A percentile compares a stretch with the other conserved stretches of the same genome.
Evolutionary conservation across 2,888 invertebrate genomes (phyloP).

Genomic region (Altica lythri): DNA sequence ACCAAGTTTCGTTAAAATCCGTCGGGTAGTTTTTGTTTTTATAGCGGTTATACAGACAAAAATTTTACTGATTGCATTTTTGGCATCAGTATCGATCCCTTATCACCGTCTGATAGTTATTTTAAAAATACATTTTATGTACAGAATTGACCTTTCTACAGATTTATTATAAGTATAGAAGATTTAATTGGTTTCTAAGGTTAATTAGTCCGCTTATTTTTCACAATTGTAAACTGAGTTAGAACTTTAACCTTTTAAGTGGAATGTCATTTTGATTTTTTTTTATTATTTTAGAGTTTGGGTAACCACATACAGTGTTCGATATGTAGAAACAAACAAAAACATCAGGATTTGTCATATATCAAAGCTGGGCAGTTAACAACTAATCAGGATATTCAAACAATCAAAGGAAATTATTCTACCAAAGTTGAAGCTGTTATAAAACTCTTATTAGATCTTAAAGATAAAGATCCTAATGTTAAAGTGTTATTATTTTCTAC

Average conservation of each 20-base stretch:
- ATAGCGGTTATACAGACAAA: no score
- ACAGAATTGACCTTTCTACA: no score
- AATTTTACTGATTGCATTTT: no score
- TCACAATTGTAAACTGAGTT: background rate
- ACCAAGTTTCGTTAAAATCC: no score
- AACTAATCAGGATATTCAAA: slow-evolving; percentile 44
- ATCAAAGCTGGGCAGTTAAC: slow-evolving; percentile 51
- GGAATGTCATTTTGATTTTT: slow-evolving; percentile 20
- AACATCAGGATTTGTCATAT: slow-evolving; percentile 59
- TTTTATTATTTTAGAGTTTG: slow-evolving; percentile 22
- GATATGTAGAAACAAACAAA: slow-evolving; percentile 63
- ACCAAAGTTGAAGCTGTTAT: slow-evolving; percentile 72
- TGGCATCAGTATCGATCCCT: no score
- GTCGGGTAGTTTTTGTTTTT: no score
- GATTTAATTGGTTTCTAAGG: no score
- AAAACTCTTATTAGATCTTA: slow-evolving; percentile 62
- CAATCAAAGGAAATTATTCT: slow-evolving; percentile 68
- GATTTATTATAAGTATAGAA: no score
- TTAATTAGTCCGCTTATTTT: no score
- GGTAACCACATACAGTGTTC: slow-evolving; percentile 58
- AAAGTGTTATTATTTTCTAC: slow-evolving; percentile 77
- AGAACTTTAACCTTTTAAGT: background rate
- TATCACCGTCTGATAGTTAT: no score
- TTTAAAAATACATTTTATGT: no score
- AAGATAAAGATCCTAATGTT: slow-evolving; percentile 59